Base-by-base conservation (phyloP, 2,888 invertebrate genomes). In the Ceratothoa steindachneri region DNA sequence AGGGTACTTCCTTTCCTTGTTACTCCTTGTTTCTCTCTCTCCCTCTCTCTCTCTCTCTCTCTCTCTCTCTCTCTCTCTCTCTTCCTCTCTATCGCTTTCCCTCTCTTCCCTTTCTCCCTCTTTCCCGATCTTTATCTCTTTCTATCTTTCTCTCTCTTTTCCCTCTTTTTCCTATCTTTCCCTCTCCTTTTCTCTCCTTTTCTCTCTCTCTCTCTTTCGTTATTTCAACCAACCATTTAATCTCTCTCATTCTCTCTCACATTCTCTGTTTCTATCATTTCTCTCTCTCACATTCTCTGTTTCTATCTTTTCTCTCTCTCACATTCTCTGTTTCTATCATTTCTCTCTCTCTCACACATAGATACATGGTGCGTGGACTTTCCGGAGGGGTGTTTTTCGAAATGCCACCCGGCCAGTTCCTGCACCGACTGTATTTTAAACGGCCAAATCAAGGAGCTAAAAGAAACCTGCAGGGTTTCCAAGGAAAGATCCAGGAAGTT, bases 151-250 rank as follows among this genome's bases (percentile, higher is more conserved):
- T 65, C 27, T 9, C 65, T 65, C 27, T 9, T 27, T 65, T n/a
- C 24, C 65, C 24, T 19, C 7, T 28, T 66, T 19, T 22, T 28
- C 27, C 28, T 7, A 22, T 66, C 28, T 22, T 28, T 28, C 15
- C 12, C 31, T 24, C 67, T 52, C 15, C 29, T 51, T 52, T 29
- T 31, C 52, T 53, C 30, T 66, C 67, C 41, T 30, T 67, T 19
- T 67, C 66, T 71, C 30, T 67, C 71, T 71, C 64, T 31, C 30
- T 67, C 29, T 67, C 66, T 67, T 19, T 71, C 66, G 60, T 22
- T 22, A 27, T 68, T 19, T 71, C 71, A 28, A 28, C 22, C 67
- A 24, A 28, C 28, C 51, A 65, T 19, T 22, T 30, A 24, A n/a
- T 72, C 69, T 41, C 70, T 65, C 30, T 30, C 67, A 29, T 12